Base-by-base conservation (phyloP, 2,888 invertebrate species). In the Microplitis deprimator region DNA sequence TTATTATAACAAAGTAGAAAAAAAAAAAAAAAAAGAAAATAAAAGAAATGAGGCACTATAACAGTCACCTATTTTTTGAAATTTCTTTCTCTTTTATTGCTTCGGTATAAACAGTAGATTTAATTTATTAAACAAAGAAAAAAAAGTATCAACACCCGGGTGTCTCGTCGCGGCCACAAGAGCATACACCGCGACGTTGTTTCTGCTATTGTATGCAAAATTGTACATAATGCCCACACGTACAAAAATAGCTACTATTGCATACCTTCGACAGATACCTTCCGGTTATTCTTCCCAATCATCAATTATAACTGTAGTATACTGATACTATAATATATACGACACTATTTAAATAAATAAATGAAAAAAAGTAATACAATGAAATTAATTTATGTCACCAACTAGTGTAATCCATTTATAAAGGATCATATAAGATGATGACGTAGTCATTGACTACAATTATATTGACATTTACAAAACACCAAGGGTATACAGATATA, bases 151-250 rank as follows among this genome's bases (percentile, higher is more conserved):
- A 50, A 50, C 13, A 50, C 8, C n/a, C 20, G 29, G 29, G 29
- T 29, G 29, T 29, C 29, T 29, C 29, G 29, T 29, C 29, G 29
- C 29, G 29, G 29, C 29, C 29, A 29, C 0, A 29, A 29, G 29
- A 29, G 68, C 16, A 62, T 39, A 73, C 71, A 79, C 64, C 78
- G 79, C 80, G 73, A 73, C 80, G 82, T 79, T 81, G 71, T 80
- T 84, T 84, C 81, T 83, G 82, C 84, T 79, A 87, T 86, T 86
- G 84, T 87, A 85, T 84, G 85, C 82, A 85, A 84, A 86, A 79
- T 64, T 64, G 59, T 41, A 68, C 62, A 71, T 67, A 40, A 68
- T 64, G 74, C 76, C 20, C 62, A 62, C 68, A 38, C 6, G 13
- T 41, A 73, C 61, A 60, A n/a, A 1, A 29, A 13, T 39, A 16